Evolutionary conservation across 1,140 invertebrate species (phyloP).

Genomic region (Orius laevigatus): DNA sequence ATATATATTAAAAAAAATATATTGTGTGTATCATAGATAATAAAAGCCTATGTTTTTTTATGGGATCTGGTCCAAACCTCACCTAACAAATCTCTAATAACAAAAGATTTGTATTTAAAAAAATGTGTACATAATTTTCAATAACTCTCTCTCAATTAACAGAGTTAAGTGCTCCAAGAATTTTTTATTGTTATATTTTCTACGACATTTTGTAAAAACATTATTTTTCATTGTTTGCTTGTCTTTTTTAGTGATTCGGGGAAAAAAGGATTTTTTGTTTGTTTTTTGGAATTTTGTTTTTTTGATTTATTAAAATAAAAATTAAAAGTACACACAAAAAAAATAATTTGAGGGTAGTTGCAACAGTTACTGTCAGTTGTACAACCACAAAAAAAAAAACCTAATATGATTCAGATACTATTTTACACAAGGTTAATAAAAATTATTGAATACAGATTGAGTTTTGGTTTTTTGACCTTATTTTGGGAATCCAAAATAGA

Average conservation of each 20-base stretch:
- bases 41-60: constrained; percentile 13
- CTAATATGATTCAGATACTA: constrained; percentile 8
- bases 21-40: constrained; percentile 16
- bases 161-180: too few relatives aligned
- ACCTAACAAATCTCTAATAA: constrained; percentile 12
- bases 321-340: constrained; percentile 4
- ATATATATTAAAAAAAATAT: too few relatives aligned
- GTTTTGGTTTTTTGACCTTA: not conserved
- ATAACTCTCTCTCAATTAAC: constrained; percentile 9
- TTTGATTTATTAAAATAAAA: too few relatives aligned
- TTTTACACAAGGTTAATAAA: constrained; percentile 11
- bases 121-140: constrained; percentile 4
- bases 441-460: constrained; percentile 7
- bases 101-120: constrained; percentile 7
- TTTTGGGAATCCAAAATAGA: too few relatives aligned
- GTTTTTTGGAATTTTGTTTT: too few relatives aligned
- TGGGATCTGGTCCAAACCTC: constrained; percentile 11
- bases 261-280: too few relatives aligned
- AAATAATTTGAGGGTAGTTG: constrained; percentile 2
- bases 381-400: constrained; percentile 5
- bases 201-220: too few relatives aligned
- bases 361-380: constrained; percentile 5
- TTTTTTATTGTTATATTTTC: too few relatives aligned
- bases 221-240: too few relatives aligned
- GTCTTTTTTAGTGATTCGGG: too few relatives aligned